Evolutionary conservation across 2,888 invertebrate species (phyloP).

Genomic region (Troglohyphantes excavatus): DNA sequence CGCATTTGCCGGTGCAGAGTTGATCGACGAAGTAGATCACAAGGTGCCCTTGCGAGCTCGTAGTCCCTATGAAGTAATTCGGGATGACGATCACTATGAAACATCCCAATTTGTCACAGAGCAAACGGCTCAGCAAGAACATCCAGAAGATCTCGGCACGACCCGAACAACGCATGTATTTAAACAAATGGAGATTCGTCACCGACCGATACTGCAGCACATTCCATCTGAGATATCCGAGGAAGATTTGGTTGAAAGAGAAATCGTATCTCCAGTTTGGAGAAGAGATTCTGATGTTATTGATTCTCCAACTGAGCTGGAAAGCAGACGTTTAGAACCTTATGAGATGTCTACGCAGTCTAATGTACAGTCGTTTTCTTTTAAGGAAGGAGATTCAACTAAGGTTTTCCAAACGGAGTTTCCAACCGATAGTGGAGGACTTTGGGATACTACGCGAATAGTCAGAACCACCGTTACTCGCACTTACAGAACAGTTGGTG

Average conservation of each 20-base stretch:
- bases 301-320: background rate
- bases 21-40: conserved; percentile 72
- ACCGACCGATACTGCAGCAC: conserved; percentile 77
- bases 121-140: no score
- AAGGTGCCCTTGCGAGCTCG: conserved; percentile 31
- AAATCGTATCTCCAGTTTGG: conserved; percentile 44
- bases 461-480: background rate
- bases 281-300: conserved; percentile 45
- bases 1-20: conserved; percentile 75
- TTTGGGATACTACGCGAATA: background rate
- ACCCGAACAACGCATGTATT: background rate
- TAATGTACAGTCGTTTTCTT: background rate
- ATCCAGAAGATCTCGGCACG: background rate
- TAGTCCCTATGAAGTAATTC: conserved; percentile 77
- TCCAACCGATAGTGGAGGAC: background rate
- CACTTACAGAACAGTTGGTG: background rate
- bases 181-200: conserved; percentile 83
- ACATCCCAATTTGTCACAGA: background rate
- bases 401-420: background rate
- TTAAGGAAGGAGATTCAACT: background rate
- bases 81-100: conserved; percentile 31
- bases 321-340: background rate
- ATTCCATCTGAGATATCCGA: conserved; percentile 81
- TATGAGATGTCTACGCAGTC: background rate
- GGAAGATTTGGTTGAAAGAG: conserved; percentile 79